Evolutionary conservation across 1,140 invertebrate genomes (phyloP).

Genomic region (Rhopalosiphum padi): DNA sequence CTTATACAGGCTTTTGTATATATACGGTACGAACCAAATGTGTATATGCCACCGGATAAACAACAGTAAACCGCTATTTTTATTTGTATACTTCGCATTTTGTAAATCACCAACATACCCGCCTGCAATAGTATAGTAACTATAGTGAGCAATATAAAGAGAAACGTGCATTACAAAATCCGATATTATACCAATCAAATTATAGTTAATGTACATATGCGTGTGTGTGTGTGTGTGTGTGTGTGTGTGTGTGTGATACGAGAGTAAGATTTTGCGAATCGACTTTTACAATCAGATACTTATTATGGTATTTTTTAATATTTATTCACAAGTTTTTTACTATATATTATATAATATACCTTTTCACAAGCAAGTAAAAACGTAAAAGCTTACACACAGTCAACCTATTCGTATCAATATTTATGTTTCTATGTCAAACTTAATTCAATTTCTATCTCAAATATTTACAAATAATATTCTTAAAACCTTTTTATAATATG

Average conservation of each 20-base stretch:
- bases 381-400: not conserved
- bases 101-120: not conserved
- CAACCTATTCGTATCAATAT: not conserved
- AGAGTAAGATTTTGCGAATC: not conserved
- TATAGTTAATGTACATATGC: not conserved
- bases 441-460: not conserved
- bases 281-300: not conserved
- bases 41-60: not conserved
- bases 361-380: not conserved
- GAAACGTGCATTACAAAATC: not conserved
- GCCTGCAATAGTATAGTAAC: not conserved
- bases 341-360: not conserved
- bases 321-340: not conserved
- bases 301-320: not conserved
- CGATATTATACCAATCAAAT: not conserved
- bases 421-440: not conserved
- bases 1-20: not conserved
- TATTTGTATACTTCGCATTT: constrained; percentile 28
- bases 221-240: too few species aligned
- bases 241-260: not conserved
- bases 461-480: not conserved
- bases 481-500: not conserved
- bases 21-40: not conserved
- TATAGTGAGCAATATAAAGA: not conserved
- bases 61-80: constrained; percentile 31